Evolutionary conservation across 1,140 invertebrate genomes (phyloP), one percentile per base, ranked within the genome.

Genomic region (Babylonia areolata): DNA sequence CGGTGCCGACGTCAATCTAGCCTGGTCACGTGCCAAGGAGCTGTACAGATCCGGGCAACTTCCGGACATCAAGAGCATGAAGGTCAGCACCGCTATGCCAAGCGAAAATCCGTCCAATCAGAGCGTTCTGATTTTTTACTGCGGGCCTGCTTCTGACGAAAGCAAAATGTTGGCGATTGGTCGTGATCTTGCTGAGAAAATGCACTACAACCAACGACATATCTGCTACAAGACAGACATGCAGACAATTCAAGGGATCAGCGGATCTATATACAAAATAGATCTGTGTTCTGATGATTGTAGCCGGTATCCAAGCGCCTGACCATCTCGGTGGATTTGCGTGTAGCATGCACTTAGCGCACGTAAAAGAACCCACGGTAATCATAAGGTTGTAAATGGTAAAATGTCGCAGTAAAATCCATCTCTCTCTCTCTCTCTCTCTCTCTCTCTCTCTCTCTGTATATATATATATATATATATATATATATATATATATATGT

Each of bases 121-220:
- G 20, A 46, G 35, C 39, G 77, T 79, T 37, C 3, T 79, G 39
- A 42, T 40, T 79, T 79, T 79, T 79, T 79, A 79, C 77, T 79
- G 77, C 42, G 77, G 77, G 20, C 77, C 77, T 40, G 77, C 77
- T 28, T 79, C 77, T 2, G 77, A 79, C 31, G 35, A 79, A 79
- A 23, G 20, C 11, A 79, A 79, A 42, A 79, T 79, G 77, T 17
- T 79, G 40, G 39, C 77, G 17, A 79, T 79, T 31, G 77, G 77
- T n/a, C 37, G 77, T 23, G 2, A 79, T n/a, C 28, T 79, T 37
- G 77, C 77, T 2, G 39, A 42, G 77, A 79, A 79, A 79, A 79
- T 79, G 77, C 11, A 42, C 37, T 79, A 79, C 77, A 40, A 28
- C 3, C 23, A 40, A 79, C 39, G 15, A 17, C 39, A 39, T 11